phyloP scores from a whole-genome alignment of 2,888 invertebrate species.

The Nomada fucata region DNA sequence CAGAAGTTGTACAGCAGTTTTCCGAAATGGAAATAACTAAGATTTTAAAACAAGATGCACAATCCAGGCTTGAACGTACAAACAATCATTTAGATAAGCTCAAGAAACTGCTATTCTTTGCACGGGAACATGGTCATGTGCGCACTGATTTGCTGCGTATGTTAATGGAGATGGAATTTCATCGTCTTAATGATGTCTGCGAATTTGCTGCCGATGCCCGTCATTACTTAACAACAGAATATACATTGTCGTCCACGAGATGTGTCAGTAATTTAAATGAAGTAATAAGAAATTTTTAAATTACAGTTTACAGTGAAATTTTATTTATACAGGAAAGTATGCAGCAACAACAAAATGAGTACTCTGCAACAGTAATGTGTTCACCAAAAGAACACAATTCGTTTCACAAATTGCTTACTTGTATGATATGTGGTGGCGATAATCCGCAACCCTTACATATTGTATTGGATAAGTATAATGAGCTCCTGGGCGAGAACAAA shows the following conservation, averaged over 20 bases:
- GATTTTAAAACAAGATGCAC: conserved; percentile 75
- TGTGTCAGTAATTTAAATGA: conserved; percentile 72
- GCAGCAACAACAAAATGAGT: conserved; percentile 76
- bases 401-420: conserved; percentile 76
- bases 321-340: conserved; percentile 76
- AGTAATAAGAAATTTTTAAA: not conserved
- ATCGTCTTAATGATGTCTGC: conserved; percentile 73
- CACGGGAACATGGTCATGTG: conserved; percentile 78
- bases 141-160: conserved; percentile 78
- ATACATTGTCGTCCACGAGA: conserved; percentile 75
- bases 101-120: conserved; percentile 71
- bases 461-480: conserved; percentile 72
- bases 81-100: conserved; percentile 73
- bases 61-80: conserved; percentile 69
- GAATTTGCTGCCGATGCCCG: conserved; percentile 77
- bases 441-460: conserved; percentile 58
- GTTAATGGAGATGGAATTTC: conserved; percentile 78
- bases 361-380: conserved; percentile 57
- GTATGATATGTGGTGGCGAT: conserved; percentile 70
- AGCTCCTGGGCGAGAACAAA: conserved; percentile 71
- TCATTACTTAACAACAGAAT: conserved; percentile 79
- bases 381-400: conserved; percentile 71
- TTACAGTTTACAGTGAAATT: not conserved
- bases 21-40: conserved; percentile 73
- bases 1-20: conserved; percentile 70